Base-by-base conservation (phyloP, 2,888 invertebrate genomes). In the Leptinotarsa juncta region DNA sequence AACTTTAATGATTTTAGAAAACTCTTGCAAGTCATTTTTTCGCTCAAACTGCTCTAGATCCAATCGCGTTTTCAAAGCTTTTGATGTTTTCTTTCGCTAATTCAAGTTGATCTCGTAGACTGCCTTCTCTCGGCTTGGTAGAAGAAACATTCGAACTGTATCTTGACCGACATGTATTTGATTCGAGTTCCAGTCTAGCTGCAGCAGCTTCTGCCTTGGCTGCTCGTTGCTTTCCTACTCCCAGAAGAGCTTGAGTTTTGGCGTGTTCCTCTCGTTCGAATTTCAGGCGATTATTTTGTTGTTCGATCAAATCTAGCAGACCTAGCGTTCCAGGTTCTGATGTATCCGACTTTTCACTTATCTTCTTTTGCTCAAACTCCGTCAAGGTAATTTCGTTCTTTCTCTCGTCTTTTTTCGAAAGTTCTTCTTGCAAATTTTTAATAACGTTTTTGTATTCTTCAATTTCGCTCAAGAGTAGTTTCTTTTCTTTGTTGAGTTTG, bases 21-120 rank as follows among this genome's bases (percentile, higher is more conserved):
- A 83, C 88, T 90, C 78, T 89, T 91, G 80, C 90, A 90, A 84
- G 86, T 93, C 93, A 23, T 90, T 87, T 71, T 89, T 89, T 82
- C 93, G 91, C 82, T 93, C 93, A 77, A 91, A 90, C 80, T 91
- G 91, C 50, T 92, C 89, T 84, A 92, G 91, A 82, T 90, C 90
- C 55, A 93, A 84, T 83, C 91, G 90, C 60, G 91, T 91, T 83
- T 91, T 91, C 84, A 93, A 87, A 20, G 92, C 91, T 83, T 92
- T 91, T n/a, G 20, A 92, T 88, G 81, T 92, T 92, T 85, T 94
- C 93, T 81, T 93, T 91, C 0, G 93, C 89, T 71, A 94, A 85
- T 83, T 92, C 92, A 71, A 93, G 84, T 82, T 90, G 89, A 76
- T 86, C 83, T 77, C 80, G 81, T 18, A 82, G 73, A 57, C 65